Conservation (phyloP, 1,140 invertebrate genomes). For the Leptinotarsa undecemlineata region DNA sequence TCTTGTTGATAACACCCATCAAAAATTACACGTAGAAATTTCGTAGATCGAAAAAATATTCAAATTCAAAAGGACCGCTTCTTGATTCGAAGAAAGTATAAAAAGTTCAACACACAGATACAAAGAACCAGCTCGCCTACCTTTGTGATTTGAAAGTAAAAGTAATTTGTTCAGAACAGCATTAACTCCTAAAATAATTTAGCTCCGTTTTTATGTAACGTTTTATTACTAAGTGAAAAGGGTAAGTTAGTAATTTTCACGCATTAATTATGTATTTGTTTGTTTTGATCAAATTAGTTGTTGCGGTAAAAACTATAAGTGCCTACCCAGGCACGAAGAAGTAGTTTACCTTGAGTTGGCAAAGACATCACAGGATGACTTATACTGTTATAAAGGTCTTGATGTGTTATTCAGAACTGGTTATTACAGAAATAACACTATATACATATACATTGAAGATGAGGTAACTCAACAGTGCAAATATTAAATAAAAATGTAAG, state of each 20-base stretch:
- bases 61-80: slow-evolving; percentile 23
- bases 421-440: not conserved
- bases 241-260: slow-evolving; percentile 25
- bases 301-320: slow-evolving; percentile 1
- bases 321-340: slow-evolving; percentile 26
- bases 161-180: slow-evolving; percentile 28
- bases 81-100: slow-evolving; percentile 33
- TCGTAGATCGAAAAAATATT: not conserved
- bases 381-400: slow-evolving; percentile 6
- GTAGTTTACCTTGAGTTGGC: slow-evolving; percentile 46
- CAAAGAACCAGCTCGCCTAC: slow-evolving; percentile 39
- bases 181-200: not conserved
- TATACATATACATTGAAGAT: not conserved
- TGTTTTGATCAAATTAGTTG: not conserved
- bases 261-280: slow-evolving; percentile 1
- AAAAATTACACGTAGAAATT: too few species aligned
- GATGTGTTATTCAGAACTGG: slow-evolving; percentile 3
- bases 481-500: not conserved
- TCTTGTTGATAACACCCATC: too few species aligned
- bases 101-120: slow-evolving; percentile 32
- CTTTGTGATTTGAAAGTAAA: slow-evolving; percentile 41
- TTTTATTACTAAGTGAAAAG: slow-evolving; percentile 9
- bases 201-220: not conserved
- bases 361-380: slow-evolving; percentile 5
- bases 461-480: slow-evolving; percentile 2